Base-by-base conservation (phyloP, 2,113 vertebrate genomes). In the Oriolus oriolus region DNA sequence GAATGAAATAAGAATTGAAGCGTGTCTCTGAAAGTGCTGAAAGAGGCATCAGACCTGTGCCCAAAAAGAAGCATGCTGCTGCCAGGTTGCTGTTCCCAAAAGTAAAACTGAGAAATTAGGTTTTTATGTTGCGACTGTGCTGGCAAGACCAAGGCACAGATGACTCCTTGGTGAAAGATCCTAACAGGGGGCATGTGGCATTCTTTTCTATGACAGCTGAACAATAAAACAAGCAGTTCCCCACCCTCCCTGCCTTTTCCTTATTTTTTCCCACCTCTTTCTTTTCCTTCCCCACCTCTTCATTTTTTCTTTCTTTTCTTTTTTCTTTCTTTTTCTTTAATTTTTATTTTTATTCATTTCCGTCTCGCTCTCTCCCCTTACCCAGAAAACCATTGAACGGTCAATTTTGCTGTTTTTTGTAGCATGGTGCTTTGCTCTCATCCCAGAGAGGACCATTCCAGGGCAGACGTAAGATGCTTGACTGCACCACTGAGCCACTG, bases 261-360 rank as follows among this genome's bases (percentile, higher is more conserved):
- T 11, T 45, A 31, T 59, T 56, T 16, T 6, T 7, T 30, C 11
- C 2, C 2, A 20, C 9, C 15, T 22, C 20, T 47, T 74, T 91
- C 8, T 19, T 41, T 41, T 56, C 6, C 27, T 22, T 19, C 2
- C 3, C 6, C 11, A 27, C 8, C 3, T n/a, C 2, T 13, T 52
- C 1, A 1, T 20, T 12, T 7, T 5, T 18, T 7, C 17, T 14
- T 45, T 44, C 11, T 4, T 4, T 60, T 14, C 2, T 6, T 22
- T 16, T 45, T 22, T 7, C 4, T 16, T 33, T 18, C 8, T 10
- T 13, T 22, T 20, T 30, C 16, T 52, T 12, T 2, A 16, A 17
- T 18, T 22, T 22, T 24, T 4, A 1, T 16, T 50, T 60, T n/a
- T 31, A 15, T 31, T 50, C 1, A 15, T 89, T 53, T 75, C 20